phyloP scores from a whole-genome alignment of 2,888 invertebrate genomes.

The Hemithea aestivaria region DNA sequence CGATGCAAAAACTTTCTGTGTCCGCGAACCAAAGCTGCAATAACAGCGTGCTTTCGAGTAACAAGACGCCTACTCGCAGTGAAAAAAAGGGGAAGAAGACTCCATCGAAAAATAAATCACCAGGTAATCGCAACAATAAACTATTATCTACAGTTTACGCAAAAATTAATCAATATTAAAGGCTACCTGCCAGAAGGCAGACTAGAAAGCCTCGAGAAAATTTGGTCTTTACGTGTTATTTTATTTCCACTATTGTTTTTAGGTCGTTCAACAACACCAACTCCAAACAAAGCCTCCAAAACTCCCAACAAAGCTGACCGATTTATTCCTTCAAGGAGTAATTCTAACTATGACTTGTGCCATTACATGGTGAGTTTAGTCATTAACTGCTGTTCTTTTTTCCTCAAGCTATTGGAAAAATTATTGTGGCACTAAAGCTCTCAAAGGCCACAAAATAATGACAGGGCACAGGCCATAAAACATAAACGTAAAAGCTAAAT shows the following conservation, averaged over 20 bases:
- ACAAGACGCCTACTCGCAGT: constrained; percentile 77
- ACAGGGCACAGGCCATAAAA: no score
- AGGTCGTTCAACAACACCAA: constrained; percentile 81
- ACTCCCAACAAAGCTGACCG: constrained; percentile 88
- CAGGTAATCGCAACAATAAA: constrained; percentile 63
- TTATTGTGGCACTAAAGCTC: no score
- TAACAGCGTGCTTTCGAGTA: constrained; percentile 69
- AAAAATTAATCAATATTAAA: no score
- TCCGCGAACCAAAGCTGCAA: constrained; percentile 80
- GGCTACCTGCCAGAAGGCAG: no score
- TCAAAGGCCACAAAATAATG: no score
- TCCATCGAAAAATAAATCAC: constrained; percentile 82
- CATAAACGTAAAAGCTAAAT: no score
- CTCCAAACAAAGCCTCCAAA: constrained; percentile 82
- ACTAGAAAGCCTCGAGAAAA: no score
- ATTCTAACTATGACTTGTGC: constrained; percentile 94
- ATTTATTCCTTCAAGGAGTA: constrained; percentile 93
- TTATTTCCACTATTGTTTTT: constrained; percentile 20
- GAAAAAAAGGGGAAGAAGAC: constrained; percentile 83
- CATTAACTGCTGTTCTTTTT: no score
- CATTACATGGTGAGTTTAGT: constrained; percentile 85
- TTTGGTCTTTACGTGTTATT: no score
- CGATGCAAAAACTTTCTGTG: constrained; percentile 80
- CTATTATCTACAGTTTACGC: no score
- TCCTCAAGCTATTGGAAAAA: no score